Evolutionary conservation across 2,797 vertebrate species (phyloP), one percentile per base, ranked within the genome.

Genomic region (Acrocephalus scirpaceus): DNA sequence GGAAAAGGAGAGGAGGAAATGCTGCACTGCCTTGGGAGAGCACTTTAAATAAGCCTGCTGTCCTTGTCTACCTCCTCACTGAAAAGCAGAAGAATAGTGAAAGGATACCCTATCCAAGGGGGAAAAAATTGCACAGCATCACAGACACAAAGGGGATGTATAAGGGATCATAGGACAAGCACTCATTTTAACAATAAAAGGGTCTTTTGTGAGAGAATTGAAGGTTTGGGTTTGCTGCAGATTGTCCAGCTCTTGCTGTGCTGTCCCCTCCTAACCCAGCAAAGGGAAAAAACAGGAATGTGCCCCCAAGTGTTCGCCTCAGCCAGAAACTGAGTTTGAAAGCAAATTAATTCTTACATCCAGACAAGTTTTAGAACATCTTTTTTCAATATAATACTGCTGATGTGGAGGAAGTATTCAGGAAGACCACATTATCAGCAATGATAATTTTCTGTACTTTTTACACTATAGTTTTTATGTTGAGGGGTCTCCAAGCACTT

Each of bases 1-100:
- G 96, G 87, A 91, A 92, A 94, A 92, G 50, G 92, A 93, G 71
- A 87, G 69, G 65, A 95, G 93, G 95, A 96, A 95, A 91, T 4
- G 8, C 40, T 69, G 90, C 26, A 10, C 57, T 80, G 84, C 84
- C 85, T 77, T 69, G 34, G 54, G 92, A 96, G 69, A 66, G 54
- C 36, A 56, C 18, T 44, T 87, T 91, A 96, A 94, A 97, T 94
- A 61, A 88, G 48, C 22, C 56, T 71, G 81, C 88, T 96, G 89
- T 97, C 93, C 78, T 74, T 76, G 80, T 11, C 71, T 76, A 57
- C 80, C 60, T 79, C 57, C 86, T 74, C 65, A 13, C 42, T 69
- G 87, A 56, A 78, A 83, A 77, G 90, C 64, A 82, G 79, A 76
- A 92, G 16, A 94, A 90, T 92, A 56, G 86, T 95, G 93, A 95